Conservation (phyloP, 1,140 invertebrate genomes). For the Cydia strobilella region DNA sequence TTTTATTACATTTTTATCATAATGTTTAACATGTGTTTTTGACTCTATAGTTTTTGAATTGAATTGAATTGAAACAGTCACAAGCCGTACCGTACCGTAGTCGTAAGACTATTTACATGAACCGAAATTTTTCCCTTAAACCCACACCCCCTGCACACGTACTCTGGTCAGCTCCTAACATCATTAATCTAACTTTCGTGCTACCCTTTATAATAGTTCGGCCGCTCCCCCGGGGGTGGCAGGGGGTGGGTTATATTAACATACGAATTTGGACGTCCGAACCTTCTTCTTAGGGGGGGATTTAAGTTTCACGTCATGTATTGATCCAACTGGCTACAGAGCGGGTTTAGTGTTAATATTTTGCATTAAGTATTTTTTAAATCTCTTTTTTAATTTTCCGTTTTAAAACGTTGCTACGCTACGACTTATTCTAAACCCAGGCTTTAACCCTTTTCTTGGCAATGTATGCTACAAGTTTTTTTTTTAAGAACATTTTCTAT, state of each 20-base stretch:
- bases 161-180: conserved; percentile 76
- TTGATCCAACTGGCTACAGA: conserved; percentile 65
- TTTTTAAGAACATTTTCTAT: too few relatives aligned
- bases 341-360: conserved; percentile 43
- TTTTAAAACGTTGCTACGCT: neutral
- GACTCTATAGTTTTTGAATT: too few relatives aligned
- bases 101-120: neutral
- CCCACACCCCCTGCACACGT: conserved; percentile 45
- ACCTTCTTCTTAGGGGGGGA: conserved; percentile 71
- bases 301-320: conserved; percentile 76
- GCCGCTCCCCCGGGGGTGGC: conserved; percentile 55
- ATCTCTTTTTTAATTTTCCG: neutral
- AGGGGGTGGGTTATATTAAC: conserved; percentile 63
- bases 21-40: too few relatives aligned
- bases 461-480: too few relatives aligned
- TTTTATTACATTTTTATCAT: too few relatives aligned
- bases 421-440: too few relatives aligned
- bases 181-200: conserved; percentile 80
- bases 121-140: neutral
- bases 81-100: neutral
- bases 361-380: neutral
- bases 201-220: conserved; percentile 79
- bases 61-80: too few relatives aligned
- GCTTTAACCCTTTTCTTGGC: too few relatives aligned
- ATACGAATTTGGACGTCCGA: conserved; percentile 73